phyloP scores from a whole-genome alignment of 2,888 invertebrate species.

The Rotaria macrura region DNA sequence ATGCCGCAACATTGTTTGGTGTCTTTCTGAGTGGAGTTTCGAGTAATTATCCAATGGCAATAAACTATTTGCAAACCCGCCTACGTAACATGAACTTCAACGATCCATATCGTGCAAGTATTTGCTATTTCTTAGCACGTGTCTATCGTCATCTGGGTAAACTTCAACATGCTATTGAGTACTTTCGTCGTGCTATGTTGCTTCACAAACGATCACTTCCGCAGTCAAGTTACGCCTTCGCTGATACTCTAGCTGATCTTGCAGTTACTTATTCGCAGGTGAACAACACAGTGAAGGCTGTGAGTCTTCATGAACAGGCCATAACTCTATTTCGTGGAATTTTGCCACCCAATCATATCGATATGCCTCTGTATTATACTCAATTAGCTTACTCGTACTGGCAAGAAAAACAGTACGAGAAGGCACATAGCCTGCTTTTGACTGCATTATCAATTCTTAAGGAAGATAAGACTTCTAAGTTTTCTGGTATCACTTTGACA shows the following conservation, averaged over 20 bases:
- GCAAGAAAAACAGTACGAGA: not conserved
- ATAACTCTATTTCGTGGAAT: too few relatives aligned
- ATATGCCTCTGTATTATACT: not conserved
- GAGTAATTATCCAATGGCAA: not conserved
- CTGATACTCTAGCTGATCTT: not conserved
- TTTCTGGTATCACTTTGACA: too few relatives aligned
- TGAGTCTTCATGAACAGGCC: not conserved
- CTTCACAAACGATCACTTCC: not conserved
- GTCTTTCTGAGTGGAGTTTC: not conserved
- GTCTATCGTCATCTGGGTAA: not conserved
- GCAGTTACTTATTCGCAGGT: not conserved
- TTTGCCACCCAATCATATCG: not conserved
- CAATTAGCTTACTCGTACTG: not conserved
- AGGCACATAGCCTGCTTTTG: not conserved
- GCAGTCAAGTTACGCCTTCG: not conserved
- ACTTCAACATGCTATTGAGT: not conserved
- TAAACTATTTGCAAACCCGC: not conserved
- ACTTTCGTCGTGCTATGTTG: not conserved
- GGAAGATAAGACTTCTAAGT: too few relatives aligned
- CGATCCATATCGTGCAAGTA: not conserved
- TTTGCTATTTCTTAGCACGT: not conserved
- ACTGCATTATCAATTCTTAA: too few relatives aligned
- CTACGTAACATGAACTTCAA: not conserved
- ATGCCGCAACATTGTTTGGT: not conserved
- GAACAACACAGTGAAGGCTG: not conserved